phyloP scores from a whole-genome alignment of 2,113 vertebrate genomes.

The Indicator indicator region DNA sequence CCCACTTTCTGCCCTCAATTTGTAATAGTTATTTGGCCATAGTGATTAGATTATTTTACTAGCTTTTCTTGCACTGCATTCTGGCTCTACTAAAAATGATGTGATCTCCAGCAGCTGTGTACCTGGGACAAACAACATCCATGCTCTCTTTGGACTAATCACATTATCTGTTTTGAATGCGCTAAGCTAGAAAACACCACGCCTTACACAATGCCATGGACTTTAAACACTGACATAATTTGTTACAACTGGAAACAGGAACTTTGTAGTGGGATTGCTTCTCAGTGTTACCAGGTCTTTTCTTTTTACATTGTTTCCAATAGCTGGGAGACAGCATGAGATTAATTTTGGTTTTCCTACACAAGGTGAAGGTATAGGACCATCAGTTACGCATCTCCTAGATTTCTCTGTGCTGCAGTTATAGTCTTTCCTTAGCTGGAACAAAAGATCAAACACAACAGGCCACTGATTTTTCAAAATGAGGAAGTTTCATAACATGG shows the following conservation, averaged over 20 bases:
- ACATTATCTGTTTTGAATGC: not conserved
- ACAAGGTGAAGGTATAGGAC: accelerated
- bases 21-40: not conserved
- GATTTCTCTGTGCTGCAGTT: not conserved
- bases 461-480: not conserved
- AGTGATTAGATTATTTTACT: not conserved
- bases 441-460: not conserved
- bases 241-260: not conserved
- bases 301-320: not conserved
- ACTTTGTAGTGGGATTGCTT: not conserved
- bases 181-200: not conserved
- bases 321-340: not conserved
- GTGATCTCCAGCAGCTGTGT: not conserved
- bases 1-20: accelerated
- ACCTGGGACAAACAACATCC: not conserved
- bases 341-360: not conserved
- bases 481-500: not conserved
- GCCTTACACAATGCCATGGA: not conserved
- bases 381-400: not conserved
- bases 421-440: not conserved
- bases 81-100: not conserved
- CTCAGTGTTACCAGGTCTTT: not conserved
- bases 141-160: not conserved
- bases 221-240: not conserved
- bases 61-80: not conserved